Evolutionary conservation across 2,888 invertebrate genomes (phyloP), one percentile per base, ranked within the genome.

Genomic region (Eupeodes latifasciatus): DNA sequence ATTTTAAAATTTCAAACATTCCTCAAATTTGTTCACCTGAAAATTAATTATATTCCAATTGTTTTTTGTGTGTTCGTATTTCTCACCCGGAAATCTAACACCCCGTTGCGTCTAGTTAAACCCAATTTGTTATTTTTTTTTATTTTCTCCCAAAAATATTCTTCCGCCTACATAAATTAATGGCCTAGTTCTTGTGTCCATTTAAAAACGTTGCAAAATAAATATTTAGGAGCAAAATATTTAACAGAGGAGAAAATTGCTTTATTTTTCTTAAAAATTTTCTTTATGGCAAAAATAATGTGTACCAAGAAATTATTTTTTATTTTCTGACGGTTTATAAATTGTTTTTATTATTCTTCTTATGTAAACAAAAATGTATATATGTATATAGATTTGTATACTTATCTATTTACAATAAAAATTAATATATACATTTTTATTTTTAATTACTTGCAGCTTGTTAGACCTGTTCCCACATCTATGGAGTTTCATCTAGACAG

Each of bases 401-500:
- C 40, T 7, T 40, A 5, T 40, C 40, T 79, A 64, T 64, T 77
- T 82, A 64, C 77, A 77, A 81, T 66, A 67, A 55, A 81, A 64
- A 69, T 59, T 76, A 81, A 83, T 79, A 64, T 57, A 79, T 55
- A 61, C 19, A 36, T 69, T 67, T 49, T 76, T 59, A 90, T 89
- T 90, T 77, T 80, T 90, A 91, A 91, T 92, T 90, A 12, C 92
- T 96, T 96, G 16, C 95, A 97, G 97, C 96, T 97, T 96, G 96
- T 96, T 95, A 96, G 96, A 96, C 96, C 96, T 95, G 96, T 97
- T 96, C 96, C 96, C 96, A 97, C 97, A 96, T 97, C 97, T 97
- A 98, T 98, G 98, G 98, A 98, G 98, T 98, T 98, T 97, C 97
- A 97, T 95, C 97, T 98, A 96, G 98, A 98, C 96, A 98, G 98